Conservation (phyloP, 2,888 invertebrate species). For the Epirrita christyi region DNA sequence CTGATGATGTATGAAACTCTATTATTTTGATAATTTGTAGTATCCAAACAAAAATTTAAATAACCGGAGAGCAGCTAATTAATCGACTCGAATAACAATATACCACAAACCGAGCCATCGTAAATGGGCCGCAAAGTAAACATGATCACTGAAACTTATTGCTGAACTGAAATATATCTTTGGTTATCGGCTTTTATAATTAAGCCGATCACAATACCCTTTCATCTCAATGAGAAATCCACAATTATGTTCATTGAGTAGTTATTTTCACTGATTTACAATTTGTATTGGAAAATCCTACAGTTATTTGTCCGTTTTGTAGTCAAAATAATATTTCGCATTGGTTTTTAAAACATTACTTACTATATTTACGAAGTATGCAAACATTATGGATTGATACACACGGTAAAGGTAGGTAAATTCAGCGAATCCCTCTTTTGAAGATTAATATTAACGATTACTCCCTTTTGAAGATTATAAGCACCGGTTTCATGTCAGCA, state of each 20-base stretch:
- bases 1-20: background rate
- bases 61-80: too few relatives aligned
- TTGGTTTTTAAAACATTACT: background rate
- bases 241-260: constrained; percentile 1
- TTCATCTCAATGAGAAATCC: constrained; percentile 13
- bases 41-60: too few relatives aligned
- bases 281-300: background rate
- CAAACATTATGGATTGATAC: constrained; percentile 37
- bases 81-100: too few relatives aligned
- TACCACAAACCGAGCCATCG: too few relatives aligned
- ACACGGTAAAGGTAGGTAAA: constrained; percentile 32
- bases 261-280: constrained; percentile 1
- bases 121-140: constrained; percentile 45
- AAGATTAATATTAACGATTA: constrained; percentile 56
- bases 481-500: constrained; percentile 11
- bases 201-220: constrained; percentile 42
- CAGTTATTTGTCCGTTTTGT: constrained; percentile 12
- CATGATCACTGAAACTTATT: constrained; percentile 46
- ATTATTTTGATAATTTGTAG: background rate
- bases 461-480: constrained; percentile 16
- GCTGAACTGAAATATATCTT: constrained; percentile 36
- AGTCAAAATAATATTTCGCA: background rate
- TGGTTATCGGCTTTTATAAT: constrained; percentile 40
- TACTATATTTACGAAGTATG: constrained; percentile 8
- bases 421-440: constrained; percentile 55